A percentile compares a stretch with the other conserved stretches of the same genome.
Conservation (phyloP, 2,113 vertebrate genomes). For the Nicator chloris region DNA sequence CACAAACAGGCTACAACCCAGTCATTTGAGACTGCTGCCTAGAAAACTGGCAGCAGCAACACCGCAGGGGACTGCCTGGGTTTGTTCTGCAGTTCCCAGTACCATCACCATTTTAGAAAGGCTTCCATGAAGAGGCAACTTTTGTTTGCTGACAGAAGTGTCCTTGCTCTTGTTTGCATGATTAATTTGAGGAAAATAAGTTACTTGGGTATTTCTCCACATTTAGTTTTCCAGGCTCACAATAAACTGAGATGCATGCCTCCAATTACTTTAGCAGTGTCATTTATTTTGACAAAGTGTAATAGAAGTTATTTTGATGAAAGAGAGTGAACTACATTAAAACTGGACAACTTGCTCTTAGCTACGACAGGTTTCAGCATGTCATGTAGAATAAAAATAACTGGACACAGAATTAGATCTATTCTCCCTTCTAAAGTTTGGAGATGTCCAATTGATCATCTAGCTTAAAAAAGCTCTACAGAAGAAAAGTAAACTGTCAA, state of each 20-base stretch:
- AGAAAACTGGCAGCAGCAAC: not conserved
- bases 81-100: not conserved
- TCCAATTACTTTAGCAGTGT: not conserved
- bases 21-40: not conserved
- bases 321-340: not conserved
- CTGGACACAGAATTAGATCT: slow-evolving; percentile 10
- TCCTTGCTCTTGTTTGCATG: not conserved
- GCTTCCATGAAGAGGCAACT: not conserved
- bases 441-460: slow-evolving; percentile 5
- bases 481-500: slow-evolving; percentile 24
- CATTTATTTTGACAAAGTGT: slow-evolving; percentile 10
- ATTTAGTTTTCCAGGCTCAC: not conserved
- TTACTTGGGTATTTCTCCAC: not conserved
- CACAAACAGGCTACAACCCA: not conserved
- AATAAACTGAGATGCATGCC: not conserved
- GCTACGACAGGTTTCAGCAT: slow-evolving; percentile 15
- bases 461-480: not conserved
- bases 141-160: not conserved
- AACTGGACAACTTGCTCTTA: not conserved
- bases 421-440: not conserved
- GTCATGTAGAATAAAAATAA: slow-evolving; percentile 26
- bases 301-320: slow-evolving; percentile 1
- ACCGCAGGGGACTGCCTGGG: not conserved
- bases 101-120: not conserved
- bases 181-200: not conserved